Base-by-base conservation (phyloP, 2,113 vertebrate species). In the Passerina amoena region DNA sequence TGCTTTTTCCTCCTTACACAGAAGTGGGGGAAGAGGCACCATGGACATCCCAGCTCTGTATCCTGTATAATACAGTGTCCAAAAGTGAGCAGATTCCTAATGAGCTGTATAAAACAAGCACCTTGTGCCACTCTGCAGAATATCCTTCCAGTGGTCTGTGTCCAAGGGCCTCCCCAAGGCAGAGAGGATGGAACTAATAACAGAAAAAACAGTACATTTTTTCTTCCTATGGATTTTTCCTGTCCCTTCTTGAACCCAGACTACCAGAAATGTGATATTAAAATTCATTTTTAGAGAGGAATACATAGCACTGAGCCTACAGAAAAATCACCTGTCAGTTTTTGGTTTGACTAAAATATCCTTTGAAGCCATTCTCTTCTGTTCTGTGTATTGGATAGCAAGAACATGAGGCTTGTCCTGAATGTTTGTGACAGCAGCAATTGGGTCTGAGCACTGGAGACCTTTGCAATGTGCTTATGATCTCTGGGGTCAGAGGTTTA, bases 141-240 rank as follows among this genome's bases (percentile, higher is more conserved):
- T 33, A 71, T 60, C 12, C 10, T 88, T 75, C 44, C 18, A 27
- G 25, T 15, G 23, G 31, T n/a, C 21, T 35, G 23, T 59, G 28
- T 27, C 53, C 0, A 0, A 72, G 21, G 37, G 18, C 21, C 16
- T 86, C 64, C 44, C 37, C 0, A 0, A 77, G 22, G 37, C 10
- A 64, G 40, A 56, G 16, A 33, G 45, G 12, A 35, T 61, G 11
- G 37, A 76, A 18, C 10, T 65, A 64, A 61, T 44, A 77, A 61
- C 5, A 69, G 12, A 12, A 50, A 44, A 94, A 3, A 2, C 14
- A 16, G 9, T 33, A 10, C 2, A 30, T 86, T 6, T 69, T 73
- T 73, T 61, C 13, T 70, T 10, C 15, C 15, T 10, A 8, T 25
- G 30, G 17, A 35, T 31, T 65, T 84, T 1, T 61, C 17, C 24